phyloP scores from a whole-genome alignment of 2,888 invertebrate genomes.

The Biston betularia region DNA sequence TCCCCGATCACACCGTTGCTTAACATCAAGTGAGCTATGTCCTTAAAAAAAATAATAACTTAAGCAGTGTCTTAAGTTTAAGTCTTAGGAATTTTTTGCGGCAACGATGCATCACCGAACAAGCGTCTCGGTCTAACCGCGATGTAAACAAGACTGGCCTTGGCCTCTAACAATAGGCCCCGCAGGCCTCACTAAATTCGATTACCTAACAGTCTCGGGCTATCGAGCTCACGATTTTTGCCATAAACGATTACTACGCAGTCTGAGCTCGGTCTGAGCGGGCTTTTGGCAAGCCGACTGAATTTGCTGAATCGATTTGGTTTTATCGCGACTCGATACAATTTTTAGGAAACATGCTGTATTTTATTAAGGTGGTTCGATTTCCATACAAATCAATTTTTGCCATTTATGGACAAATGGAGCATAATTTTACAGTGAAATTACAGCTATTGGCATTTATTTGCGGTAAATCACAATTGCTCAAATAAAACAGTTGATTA shows the following conservation, averaged over 20 bases:
- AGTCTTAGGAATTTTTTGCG: conserved; percentile 50
- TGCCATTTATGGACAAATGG: no score
- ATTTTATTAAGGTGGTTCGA: not conserved
- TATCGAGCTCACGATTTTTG: conserved; percentile 78
- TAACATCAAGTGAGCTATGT: no score
- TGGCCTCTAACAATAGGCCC: conserved; percentile 82
- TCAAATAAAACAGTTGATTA: no score
- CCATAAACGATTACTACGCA: conserved; percentile 50
- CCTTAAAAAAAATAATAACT: not conserved
- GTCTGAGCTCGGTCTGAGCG: conserved; percentile 4
- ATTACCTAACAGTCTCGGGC: conserved; percentile 73
- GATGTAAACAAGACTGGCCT: conserved; percentile 81
- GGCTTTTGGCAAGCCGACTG: conserved; percentile 17
- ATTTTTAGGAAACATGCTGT: not conserved
- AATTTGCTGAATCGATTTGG: conserved; percentile 8
- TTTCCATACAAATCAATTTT: no score
- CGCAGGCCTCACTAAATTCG: conserved; percentile 78
- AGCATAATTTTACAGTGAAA: no score
- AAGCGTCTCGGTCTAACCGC: conserved; percentile 56
- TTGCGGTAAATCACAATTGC: no score
- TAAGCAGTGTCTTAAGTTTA: conserved; percentile 36
- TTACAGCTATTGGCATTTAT: no score
- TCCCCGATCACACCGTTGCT: no score
- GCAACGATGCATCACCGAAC: conserved; percentile 53
- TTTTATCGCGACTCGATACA: not conserved